A percentile compares a stretch with the other conserved stretches of the same genome.
These are phyloP conservation scores for Himalopsyche kuldschensis DNA, from an alignment of 2,888 invertebrate genomes.

Conservation along the genomic window DNA sequence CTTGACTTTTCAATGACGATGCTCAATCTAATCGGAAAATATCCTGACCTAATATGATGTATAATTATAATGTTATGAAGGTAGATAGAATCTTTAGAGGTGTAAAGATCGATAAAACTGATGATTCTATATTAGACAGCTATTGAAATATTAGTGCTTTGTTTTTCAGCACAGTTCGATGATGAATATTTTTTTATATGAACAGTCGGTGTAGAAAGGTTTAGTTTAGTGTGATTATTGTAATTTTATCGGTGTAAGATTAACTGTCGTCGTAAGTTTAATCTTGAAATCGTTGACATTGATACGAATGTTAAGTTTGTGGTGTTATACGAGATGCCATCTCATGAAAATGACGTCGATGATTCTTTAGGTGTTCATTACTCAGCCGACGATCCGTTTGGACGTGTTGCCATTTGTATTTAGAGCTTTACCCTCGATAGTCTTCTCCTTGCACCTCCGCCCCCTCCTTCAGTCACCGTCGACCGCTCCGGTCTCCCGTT, in stretches of 20 bases:
- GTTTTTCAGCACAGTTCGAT: background rate
- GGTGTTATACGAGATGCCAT: background rate
- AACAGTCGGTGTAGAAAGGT: background rate
- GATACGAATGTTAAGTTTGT: background rate
- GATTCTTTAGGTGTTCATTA: background rate
- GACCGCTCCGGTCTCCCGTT: background rate
- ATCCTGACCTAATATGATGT: background rate
- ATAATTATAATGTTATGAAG: background rate
- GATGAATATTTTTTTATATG: background rate
- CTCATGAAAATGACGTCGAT: background rate
- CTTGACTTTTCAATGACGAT: background rate
- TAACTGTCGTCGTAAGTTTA: background rate
- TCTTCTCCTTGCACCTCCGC: background rate
- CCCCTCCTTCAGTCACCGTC: background rate
- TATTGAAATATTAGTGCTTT: background rate
- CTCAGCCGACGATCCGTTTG: background rate
- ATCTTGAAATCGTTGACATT: background rate
- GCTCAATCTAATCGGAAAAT: background rate
- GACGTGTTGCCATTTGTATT: background rate
- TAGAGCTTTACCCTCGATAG: background rate
- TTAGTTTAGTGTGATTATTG: background rate
- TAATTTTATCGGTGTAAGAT: background rate
- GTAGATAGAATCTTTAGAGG: no score
- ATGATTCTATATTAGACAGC: background rate
- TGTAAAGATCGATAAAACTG: background rate